A percentile compares a stretch with the other conserved stretches of the same genome.
Conservation (phyloP, 2,888 invertebrate genomes). For the Drosophila prolongata region DNA sequence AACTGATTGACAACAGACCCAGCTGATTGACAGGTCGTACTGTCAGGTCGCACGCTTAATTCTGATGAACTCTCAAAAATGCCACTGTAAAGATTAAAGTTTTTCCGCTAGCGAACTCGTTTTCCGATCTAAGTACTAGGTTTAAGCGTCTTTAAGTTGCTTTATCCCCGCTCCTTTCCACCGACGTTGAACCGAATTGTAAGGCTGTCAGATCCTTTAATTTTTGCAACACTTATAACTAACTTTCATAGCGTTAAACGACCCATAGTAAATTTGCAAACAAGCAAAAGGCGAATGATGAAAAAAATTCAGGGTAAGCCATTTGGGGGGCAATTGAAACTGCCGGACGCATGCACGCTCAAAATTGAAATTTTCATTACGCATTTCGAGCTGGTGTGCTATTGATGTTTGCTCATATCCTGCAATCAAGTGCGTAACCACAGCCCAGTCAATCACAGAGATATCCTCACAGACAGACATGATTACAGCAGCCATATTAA, state of each 20-base stretch:
- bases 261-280: conserved; percentile 41
- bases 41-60: too few relatives aligned
- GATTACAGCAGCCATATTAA: conserved; percentile 54
- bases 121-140: too few relatives aligned
- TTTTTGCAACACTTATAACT: conserved; percentile 47
- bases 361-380: conserved; percentile 50
- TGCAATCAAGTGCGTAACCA: conserved; percentile 55
- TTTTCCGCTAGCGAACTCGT: too few relatives aligned
- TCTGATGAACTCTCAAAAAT: too few relatives aligned
- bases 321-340: conserved; percentile 68
- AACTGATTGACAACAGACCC: too few relatives aligned
- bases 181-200: too few relatives aligned
- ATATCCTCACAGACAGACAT: not conserved
- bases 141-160: too few relatives aligned
- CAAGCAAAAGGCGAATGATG: not conserved
- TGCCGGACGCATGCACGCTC: conserved; percentile 57
- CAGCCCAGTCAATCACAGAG: conserved; percentile 44
- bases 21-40: too few relatives aligned
- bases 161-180: too few relatives aligned
- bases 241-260: conserved; percentile 48
- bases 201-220: conserved; percentile 60
- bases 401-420: conserved; percentile 58
- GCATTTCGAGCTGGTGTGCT: conserved; percentile 42
- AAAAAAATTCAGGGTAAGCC: conserved; percentile 44
- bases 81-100: too few relatives aligned